These are phyloP conservation scores for Brienomyrus longianalis DNA, from an alignment of 2,113 vertebrate genomes.

Conservation along the genomic window DNA sequence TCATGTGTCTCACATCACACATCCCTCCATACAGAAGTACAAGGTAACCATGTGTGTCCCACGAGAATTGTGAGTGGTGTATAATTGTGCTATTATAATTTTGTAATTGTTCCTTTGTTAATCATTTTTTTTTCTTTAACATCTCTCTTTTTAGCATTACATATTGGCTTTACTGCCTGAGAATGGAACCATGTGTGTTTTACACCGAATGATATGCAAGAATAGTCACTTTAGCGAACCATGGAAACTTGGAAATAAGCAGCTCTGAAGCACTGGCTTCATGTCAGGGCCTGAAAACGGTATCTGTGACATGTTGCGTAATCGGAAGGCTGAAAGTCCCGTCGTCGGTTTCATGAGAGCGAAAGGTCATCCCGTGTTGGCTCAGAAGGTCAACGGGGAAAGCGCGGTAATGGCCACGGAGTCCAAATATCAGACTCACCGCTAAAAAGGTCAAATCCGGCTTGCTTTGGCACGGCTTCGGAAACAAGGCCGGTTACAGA, in stretches of 20 bases:
- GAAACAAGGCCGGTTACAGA: not conserved
- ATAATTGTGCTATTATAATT: not conserved
- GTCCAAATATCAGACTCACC: conserved; percentile 18
- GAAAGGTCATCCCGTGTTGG: conserved; percentile 28
- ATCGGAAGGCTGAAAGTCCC: conserved; percentile 21
- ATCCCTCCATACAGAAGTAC: not conserved
- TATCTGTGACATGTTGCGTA: conserved; percentile 24
- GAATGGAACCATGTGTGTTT: not conserved
- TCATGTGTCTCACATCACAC: not conserved
- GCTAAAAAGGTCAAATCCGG: conserved; percentile 19
- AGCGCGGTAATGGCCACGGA: conserved; percentile 13
- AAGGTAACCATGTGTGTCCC: not conserved
- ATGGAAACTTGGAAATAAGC: not conserved
- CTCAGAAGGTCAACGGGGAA: conserved; percentile 33
- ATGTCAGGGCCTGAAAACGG: not conserved
- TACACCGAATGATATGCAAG: not conserved
- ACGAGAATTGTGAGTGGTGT: not conserved
- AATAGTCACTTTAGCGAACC: not conserved
- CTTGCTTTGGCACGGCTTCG: not conserved
- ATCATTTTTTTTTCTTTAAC: not conserved
- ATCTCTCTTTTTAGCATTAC: not conserved
- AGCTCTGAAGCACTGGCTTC: not conserved
- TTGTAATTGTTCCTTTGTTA: not conserved
- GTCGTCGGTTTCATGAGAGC: conserved; percentile 20
- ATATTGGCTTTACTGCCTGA: not conserved